phyloP scores from a whole-genome alignment of 37 sponge, comb jelly and placozoan species.

The Amphimedon queenslandica region DNA sequence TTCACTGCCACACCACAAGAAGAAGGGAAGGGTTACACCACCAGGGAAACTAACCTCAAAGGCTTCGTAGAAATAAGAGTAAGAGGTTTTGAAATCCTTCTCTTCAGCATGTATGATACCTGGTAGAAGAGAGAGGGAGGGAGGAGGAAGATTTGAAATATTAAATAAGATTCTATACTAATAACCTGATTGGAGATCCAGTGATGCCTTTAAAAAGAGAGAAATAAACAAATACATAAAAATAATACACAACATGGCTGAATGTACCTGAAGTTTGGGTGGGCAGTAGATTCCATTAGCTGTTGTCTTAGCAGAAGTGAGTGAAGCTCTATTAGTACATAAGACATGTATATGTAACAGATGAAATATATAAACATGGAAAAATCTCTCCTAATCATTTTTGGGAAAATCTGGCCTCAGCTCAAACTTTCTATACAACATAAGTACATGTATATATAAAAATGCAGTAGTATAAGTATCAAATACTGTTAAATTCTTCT shows the following conservation, averaged over 20 bases:
- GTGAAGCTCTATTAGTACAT: conserved; percentile 69
- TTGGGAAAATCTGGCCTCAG: no score
- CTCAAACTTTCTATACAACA: conserved; percentile 10
- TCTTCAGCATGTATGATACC: conserved; percentile 96
- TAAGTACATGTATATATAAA: conserved; percentile 2
- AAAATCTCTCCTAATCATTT: no score
- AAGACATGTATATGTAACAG: not conserved
- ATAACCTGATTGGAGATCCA: conserved; percentile 92
- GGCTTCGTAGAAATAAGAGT: conserved; percentile 97
- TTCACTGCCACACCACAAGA: no score
- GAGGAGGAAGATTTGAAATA: not conserved
- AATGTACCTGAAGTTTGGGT: conserved; percentile 81
- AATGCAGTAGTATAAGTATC: not conserved
- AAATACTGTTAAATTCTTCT: not conserved
- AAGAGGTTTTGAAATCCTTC: conserved; percentile 96
- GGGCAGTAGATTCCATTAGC: conserved; percentile 98
- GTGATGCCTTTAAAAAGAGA: conserved; percentile 26
- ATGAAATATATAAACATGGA: not conserved
- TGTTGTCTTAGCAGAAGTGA: conserved; percentile 96
- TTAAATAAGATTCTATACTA: not conserved
- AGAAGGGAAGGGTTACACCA: no score
- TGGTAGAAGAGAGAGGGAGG: conserved; percentile 3
- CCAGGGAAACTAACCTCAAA: conserved; percentile 77
- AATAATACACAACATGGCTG: not conserved
- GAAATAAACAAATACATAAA: not conserved